Evolutionary conservation across 2,888 invertebrate species (phyloP).

Genomic region (Oeneis ivallda): DNA sequence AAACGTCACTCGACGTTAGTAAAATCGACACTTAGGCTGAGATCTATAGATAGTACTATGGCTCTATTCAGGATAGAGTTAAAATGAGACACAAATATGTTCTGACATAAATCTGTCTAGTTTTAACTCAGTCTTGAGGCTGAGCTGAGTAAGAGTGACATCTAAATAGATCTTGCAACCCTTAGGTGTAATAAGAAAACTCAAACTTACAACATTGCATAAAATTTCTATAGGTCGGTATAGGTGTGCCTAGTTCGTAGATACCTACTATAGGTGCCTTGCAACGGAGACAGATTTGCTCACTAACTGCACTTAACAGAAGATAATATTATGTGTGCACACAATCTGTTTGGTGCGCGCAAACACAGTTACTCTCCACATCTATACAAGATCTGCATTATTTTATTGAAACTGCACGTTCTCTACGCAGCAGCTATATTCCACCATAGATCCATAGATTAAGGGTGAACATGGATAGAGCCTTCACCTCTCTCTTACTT

Average conservation of each 20-base stretch:
- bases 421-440: constrained; percentile 58
- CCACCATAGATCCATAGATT: constrained; percentile 44
- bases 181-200: too few relatives aligned
- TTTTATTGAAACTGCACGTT: constrained; percentile 48
- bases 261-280: background rate
- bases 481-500: background rate
- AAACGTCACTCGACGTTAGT: too few relatives aligned
- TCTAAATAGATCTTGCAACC: too few relatives aligned
- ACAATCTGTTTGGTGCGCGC: constrained; percentile 22
- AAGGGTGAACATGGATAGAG: background rate
- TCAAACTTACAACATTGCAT: too few relatives aligned
- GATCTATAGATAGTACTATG: too few relatives aligned
- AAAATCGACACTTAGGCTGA: too few relatives aligned
- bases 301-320: constrained; percentile 13
- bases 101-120: too few relatives aligned
- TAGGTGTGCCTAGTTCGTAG: background rate
- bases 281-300: constrained; percentile 10
- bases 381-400: constrained; percentile 47
- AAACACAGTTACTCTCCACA: constrained; percentile 31
- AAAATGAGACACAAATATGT: too few relatives aligned
- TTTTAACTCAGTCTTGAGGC: too few relatives aligned
- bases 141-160: too few relatives aligned
- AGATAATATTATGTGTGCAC: constrained; percentile 9
- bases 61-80: too few relatives aligned
- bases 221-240: too few relatives aligned